Evolutionary conservation across 2,888 invertebrate genomes (phyloP).

Genomic region (Cotesia congregata): DNA sequence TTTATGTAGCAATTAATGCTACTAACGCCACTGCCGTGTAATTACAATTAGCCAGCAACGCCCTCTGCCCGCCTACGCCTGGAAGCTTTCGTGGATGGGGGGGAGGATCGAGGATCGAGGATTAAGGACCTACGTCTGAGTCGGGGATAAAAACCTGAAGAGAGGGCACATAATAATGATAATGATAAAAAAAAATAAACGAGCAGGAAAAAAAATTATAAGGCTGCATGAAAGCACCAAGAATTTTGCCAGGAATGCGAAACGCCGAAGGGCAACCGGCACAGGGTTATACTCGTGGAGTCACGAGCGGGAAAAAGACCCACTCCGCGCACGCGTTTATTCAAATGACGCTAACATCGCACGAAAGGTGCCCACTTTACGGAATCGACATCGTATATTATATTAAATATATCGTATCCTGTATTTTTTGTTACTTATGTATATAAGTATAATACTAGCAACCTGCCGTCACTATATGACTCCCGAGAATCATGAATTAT

Average conservation of each 20-base stretch:
- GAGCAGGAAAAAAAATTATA: background rate
- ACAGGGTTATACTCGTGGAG: conserved; percentile 23
- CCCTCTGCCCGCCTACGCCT: conserved; percentile 66
- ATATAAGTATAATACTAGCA: too few relatives aligned
- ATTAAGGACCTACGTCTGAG: conserved; percentile 33
- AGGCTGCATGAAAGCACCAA: conserved; percentile 8
- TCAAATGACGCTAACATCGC: conserved; percentile 34
- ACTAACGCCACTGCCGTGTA: conserved; percentile 68
- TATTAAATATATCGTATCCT: too few relatives aligned
- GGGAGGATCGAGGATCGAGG: background rate
- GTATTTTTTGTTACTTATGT: too few relatives aligned
- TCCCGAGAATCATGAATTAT: too few relatives aligned
- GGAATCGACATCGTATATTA: background rate
- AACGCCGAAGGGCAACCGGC: conserved; percentile 20
- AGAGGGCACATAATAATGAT: conserved; percentile 3
- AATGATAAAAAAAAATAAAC: background rate
- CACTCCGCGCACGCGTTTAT: conserved; percentile 40
- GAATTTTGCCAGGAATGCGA: conserved; percentile 37
- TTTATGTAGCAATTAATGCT: conserved; percentile 68
- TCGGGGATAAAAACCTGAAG: background rate
- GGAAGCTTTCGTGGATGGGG: conserved; percentile 26
- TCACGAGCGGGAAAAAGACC: conserved; percentile 30
- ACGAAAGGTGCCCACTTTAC: conserved; percentile 15
- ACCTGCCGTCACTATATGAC: too few relatives aligned
- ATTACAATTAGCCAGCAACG: conserved; percentile 70